Evolutionary conservation across 2,113 vertebrate species (phyloP).

Genomic region (Eulemur rufifrons): DNA sequence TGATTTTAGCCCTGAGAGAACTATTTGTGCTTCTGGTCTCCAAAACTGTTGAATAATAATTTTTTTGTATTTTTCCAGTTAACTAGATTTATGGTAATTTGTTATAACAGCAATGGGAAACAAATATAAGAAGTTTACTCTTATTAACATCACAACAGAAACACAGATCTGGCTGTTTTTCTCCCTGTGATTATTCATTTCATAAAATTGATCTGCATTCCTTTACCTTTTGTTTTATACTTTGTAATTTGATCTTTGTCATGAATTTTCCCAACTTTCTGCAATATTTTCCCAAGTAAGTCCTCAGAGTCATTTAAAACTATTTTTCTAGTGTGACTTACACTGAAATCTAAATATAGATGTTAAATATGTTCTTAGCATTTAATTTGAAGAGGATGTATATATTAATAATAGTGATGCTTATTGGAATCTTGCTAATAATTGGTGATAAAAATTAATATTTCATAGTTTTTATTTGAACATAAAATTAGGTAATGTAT

Average conservation of each 20-base stretch:
- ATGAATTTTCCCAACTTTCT: neutral
- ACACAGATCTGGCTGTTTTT: neutral
- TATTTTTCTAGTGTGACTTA: neutral
- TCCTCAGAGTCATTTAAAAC: neutral
- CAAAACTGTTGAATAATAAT: neutral
- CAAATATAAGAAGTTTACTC: neutral
- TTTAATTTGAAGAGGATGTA: neutral
- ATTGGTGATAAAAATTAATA: neutral
- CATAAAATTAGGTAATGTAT: neutral
- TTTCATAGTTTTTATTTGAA: neutral
- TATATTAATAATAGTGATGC: neutral
- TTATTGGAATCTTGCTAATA: neutral
- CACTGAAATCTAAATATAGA: neutral
- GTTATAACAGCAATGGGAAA: neutral
- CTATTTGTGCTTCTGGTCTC: neutral
- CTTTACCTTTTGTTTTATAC: neutral
- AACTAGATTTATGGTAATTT: neutral
- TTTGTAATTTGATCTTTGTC: neutral
- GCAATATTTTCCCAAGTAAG: neutral
- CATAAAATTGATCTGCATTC: neutral
- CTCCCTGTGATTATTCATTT: neutral
- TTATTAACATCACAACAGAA: neutral
- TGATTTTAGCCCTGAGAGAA: neutral
- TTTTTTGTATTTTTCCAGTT: neutral
- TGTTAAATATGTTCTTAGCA: neutral